These are phyloP conservation scores for Gopherus flavomarginatus DNA, from an alignment of 2,113 vertebrate species.

Conservation along the genomic window DNA sequence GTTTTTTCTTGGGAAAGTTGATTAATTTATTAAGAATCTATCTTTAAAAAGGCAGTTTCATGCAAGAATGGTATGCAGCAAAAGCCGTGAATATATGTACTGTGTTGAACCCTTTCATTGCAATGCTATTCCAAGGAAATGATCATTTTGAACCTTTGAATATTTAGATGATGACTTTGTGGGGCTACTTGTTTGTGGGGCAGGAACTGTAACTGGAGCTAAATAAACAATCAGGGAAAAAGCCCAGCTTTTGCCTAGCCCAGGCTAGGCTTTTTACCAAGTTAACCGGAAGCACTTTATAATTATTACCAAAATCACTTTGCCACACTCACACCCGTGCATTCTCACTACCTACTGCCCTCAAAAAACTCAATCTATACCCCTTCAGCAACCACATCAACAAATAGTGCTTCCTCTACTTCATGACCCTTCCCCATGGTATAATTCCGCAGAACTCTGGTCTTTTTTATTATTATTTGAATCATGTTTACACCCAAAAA, in stretches of 20 bases:
- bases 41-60: slow-evolving; percentile 42
- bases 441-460: neutral
- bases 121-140: neutral
- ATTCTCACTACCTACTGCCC: neutral
- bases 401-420: neutral
- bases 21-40: slow-evolving; percentile 57
- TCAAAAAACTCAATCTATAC: neutral
- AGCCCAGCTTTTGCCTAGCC: neutral
- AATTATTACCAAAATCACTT: neutral
- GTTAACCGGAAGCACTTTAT: neutral
- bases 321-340: neutral
- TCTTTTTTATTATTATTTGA: neutral
- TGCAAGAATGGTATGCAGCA: slow-evolving; percentile 15
- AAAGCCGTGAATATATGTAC: neutral
- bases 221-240: neutral
- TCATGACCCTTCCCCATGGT: neutral
- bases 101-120: slow-evolving; percentile 45
- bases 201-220: neutral
- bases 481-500: neutral
- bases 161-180: neutral
- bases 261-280: neutral
- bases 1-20: slow-evolving; percentile 47
- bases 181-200: neutral
- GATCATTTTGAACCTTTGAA: slow-evolving; percentile 31
- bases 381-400: neutral